A percentile compares a stretch with the other conserved stretches of the same genome.
These are phyloP conservation scores for Cosmopolites sordidus DNA, from an alignment of 2,888 invertebrate species.

Conservation along the genomic window DNA sequence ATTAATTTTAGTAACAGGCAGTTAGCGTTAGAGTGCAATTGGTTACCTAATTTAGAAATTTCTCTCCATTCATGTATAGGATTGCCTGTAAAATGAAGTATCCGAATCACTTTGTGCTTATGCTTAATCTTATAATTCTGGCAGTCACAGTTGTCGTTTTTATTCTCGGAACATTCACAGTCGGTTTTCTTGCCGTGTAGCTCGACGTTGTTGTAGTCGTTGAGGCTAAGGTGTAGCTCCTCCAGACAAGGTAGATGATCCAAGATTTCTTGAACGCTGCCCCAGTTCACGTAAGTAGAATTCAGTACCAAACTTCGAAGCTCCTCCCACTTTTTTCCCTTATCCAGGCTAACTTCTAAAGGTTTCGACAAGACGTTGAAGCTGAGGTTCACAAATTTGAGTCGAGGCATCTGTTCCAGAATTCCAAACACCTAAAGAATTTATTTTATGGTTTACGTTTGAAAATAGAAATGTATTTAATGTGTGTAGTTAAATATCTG, in stretches of 20 bases:
- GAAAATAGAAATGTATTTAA: not conserved
- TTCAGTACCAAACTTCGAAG: constrained; percentile 79
- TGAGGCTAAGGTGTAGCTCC: constrained; percentile 89
- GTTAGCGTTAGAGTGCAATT: no score
- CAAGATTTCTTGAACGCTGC: constrained; percentile 71
- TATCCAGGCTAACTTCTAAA: constrained; percentile 41
- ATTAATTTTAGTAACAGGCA: no score
- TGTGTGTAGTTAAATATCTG: no score
- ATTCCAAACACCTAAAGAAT: constrained; percentile 72
- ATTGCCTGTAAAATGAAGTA: constrained; percentile 84
- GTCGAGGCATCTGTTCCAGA: constrained; percentile 79
- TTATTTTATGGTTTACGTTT: not conserved
- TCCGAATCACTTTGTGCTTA: constrained; percentile 65
- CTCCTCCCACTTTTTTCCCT: constrained; percentile 52
- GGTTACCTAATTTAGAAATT: constrained; percentile 62
- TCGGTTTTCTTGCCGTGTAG: constrained; percentile 51
- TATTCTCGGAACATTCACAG: constrained; percentile 26
- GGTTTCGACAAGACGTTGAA: constrained; percentile 79
- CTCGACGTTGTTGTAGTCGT: constrained; percentile 76
- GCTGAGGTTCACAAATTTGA: constrained; percentile 88
- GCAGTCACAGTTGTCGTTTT: constrained; percentile 41
- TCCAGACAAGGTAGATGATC: constrained; percentile 74
- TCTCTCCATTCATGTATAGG: constrained; percentile 80
- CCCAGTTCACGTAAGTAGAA: constrained; percentile 83
- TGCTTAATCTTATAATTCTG: constrained; percentile 33